These are phyloP conservation scores for Drosophila pseudotalamancana DNA, from an alignment of 2,888 invertebrate species.

Conservation along the genomic window DNA sequence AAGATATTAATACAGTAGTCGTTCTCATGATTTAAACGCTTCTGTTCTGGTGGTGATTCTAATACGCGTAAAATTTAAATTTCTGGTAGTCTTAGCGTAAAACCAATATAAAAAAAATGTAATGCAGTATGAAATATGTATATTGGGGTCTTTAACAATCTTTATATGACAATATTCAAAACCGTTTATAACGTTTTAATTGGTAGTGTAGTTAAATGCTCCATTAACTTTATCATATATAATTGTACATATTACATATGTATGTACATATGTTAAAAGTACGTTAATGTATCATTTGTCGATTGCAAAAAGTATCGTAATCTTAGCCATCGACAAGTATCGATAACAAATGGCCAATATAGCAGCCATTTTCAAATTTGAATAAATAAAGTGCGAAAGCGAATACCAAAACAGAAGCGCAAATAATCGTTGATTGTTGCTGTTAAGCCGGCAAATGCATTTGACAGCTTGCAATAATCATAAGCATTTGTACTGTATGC, in stretches of 20 bases:
- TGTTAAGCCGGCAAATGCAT: constrained; percentile 41
- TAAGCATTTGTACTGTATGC: constrained; percentile 2
- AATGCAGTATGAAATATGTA: no score
- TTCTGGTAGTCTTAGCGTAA: background rate
- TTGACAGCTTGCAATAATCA: constrained; percentile 40
- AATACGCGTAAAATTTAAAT: background rate
- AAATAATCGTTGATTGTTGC: constrained; percentile 24
- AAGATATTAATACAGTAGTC: no score
- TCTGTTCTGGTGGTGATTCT: background rate
- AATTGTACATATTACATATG: background rate
- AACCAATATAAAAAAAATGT: no score
- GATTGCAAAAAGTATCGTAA: background rate
- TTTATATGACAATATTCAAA: background rate
- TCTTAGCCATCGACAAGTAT: constrained; percentile 1
- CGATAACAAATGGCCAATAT: constrained; percentile 24
- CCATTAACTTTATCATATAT: background rate
- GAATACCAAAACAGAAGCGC: constrained; percentile 44
- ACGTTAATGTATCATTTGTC: background rate
- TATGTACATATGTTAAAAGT: background rate
- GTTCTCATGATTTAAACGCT: no score
- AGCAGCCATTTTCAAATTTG: background rate
- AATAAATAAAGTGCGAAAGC: constrained; percentile 23
- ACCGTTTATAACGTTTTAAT: no score
- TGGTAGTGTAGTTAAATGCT: background rate
- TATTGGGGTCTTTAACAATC: background rate